Evolutionary conservation across 2,797 vertebrate species (phyloP), one percentile per base, ranked within the genome.

Genomic region (Peromyscus aztecus): DNA sequence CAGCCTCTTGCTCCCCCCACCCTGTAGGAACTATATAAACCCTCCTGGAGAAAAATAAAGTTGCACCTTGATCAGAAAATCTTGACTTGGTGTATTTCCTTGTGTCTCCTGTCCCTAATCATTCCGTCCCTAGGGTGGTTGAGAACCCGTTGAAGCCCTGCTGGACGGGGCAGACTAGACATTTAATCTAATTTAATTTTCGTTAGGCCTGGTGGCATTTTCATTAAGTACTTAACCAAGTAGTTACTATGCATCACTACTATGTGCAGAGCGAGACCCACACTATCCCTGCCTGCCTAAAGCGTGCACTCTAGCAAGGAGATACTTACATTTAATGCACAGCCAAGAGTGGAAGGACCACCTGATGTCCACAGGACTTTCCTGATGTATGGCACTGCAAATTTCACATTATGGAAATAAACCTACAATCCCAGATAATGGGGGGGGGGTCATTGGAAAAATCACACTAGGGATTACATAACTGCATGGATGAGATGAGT

Each of bases 151-250:
- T n/a, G n/a, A n/a, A n/a, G n/a, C n/a, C n/a, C n/a, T n/a, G n/a
- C n/a, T n/a, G n/a, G n/a, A n/a, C n/a, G n/a, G n/a, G n/a, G n/a
- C n/a, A n/a, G 87, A 59, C 57, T 80, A 75, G 40, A 43, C 27
- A 40, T 80, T 95, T 61, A 80, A 84, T 71, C 40, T 84, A 76
- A 52, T 87, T 78, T 87, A 75, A 49, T 95, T 93, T 86, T 52
- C 16, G 81, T 21, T 94, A 49, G 10, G 76, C 23, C 14, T 24
- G 89, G 31, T 27, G 49, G 76, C 1, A 61, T 59, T 91, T 67
- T 85, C 71, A 92, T 91, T 65, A 87, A 94, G 85, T 87, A 80
- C 40, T 67, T 88, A 85, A 24, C 31, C 14, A 43, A 65, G 37
- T 9, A 46, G 13, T 94, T 71, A 69, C 6, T 80, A n/a, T 4